phyloP scores from a whole-genome alignment of 2,888 invertebrate species.

The Argyra leucocephala region DNA sequence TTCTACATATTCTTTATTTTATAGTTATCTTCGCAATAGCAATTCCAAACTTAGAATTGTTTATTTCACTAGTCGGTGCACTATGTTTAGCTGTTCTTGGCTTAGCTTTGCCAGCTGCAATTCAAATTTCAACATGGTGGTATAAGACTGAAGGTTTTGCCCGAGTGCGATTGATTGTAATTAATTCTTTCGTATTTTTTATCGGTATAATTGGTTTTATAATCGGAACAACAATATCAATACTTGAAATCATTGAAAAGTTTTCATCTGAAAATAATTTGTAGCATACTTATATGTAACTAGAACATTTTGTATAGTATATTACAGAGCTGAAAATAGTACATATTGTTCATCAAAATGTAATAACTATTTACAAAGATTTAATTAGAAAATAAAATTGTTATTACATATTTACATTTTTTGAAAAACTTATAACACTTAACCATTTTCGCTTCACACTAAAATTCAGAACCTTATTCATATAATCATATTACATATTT shows the following conservation, averaged over 20 bases:
- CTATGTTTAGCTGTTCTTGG: conserved; percentile 63
- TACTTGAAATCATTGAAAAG: background rate
- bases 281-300: too few relatives aligned
- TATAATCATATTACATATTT: too few relatives aligned
- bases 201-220: conserved; percentile 55
- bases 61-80: conserved; percentile 68
- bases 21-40: conserved; percentile 63
- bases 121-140: conserved; percentile 62
- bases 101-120: conserved; percentile 63
- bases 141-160: conserved; percentile 49
- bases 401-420: too few relatives aligned
- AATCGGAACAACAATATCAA: conserved; percentile 47
- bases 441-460: too few relatives aligned
- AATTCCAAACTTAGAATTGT: conserved; percentile 60
- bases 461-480: too few relatives aligned
- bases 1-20: conserved; percentile 29
- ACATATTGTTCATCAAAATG: too few relatives aligned
- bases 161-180: conserved; percentile 46
- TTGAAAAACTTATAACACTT: too few relatives aligned
- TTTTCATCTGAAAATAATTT: background rate
- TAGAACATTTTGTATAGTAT: too few relatives aligned
- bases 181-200: conserved; percentile 41
- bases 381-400: too few relatives aligned
- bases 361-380: too few relatives aligned
- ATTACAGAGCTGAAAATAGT: too few relatives aligned